These are phyloP conservation scores for Amphiprion ocellaris DNA, from an alignment of 2,113 vertebrate genomes.

Conservation along the genomic window DNA sequence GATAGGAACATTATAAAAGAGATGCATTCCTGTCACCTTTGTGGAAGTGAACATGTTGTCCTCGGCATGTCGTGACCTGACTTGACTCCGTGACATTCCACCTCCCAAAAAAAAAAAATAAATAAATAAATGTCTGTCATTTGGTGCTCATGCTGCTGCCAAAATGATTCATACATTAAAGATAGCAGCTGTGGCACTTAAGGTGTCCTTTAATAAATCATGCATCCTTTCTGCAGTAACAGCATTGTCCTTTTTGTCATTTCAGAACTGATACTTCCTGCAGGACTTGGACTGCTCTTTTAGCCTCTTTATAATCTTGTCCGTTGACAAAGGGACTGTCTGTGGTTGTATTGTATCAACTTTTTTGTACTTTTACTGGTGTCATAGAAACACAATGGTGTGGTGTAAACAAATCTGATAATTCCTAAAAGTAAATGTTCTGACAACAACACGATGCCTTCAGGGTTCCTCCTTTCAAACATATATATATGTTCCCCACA, in stretches of 20 bases:
- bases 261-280: conserved; percentile 63
- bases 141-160: not conserved
- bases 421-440: conserved; percentile 28
- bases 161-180: conserved; percentile 13
- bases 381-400: not conserved
- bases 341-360: not conserved
- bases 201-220: conserved; percentile 24
- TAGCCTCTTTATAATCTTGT: not conserved
- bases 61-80: conserved; percentile 8
- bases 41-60: not conserved
- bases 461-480: no score
- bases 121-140: not conserved
- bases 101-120: not conserved
- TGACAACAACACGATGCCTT: conserved; percentile 1
- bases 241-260: conserved; percentile 49
- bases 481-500: conserved; percentile 3
- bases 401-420: not conserved
- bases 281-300: not conserved
- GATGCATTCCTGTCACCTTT: not conserved
- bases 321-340: not conserved
- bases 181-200: conserved; percentile 2
- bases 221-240: conserved; percentile 28
- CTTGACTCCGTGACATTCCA: not conserved
- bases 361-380: not conserved
- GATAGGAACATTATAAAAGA: conserved; percentile 12